Conservation (phyloP, 2,797 vertebrate genomes). For the Manis javanica region DNA sequence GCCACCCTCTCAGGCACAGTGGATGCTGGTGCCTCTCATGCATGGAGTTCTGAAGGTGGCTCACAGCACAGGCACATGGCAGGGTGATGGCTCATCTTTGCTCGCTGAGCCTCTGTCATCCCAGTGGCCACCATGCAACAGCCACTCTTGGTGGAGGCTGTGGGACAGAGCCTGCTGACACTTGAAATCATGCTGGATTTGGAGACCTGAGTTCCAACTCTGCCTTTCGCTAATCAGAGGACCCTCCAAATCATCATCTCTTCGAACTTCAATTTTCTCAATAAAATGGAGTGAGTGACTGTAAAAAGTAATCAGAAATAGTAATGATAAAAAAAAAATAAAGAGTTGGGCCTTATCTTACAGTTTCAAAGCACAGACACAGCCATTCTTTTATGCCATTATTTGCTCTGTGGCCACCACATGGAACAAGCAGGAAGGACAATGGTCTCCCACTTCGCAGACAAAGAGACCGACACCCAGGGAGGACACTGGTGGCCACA, state of each 20-base stretch:
- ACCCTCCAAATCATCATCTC: not conserved
- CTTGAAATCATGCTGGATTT: not conserved
- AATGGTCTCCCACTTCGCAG: accelerated
- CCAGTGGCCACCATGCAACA: accelerated
- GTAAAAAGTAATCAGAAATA: not conserved
- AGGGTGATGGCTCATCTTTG: not conserved
- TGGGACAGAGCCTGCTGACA: not conserved
- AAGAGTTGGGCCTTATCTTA: no score
- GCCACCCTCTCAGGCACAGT: not conserved
- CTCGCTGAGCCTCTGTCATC: not conserved
- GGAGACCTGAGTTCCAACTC: not conserved
- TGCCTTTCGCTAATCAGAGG: not conserved
- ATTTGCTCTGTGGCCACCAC: not conserved
- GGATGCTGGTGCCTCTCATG: no score
- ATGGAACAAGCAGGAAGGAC: no score
- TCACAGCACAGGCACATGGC: accelerated
- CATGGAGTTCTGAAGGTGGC: not conserved
- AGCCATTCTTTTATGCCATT: accelerated
- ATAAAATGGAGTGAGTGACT: not conserved
- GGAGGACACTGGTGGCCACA: not conserved
- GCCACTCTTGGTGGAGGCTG: accelerated
- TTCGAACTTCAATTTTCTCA: not conserved
- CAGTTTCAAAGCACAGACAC: not conserved
- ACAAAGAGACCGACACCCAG: not conserved
- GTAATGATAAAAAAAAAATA: not conserved